Evolutionary conservation across 2,113 vertebrate genomes (phyloP).

Genomic region (Gila orcuttii): DNA sequence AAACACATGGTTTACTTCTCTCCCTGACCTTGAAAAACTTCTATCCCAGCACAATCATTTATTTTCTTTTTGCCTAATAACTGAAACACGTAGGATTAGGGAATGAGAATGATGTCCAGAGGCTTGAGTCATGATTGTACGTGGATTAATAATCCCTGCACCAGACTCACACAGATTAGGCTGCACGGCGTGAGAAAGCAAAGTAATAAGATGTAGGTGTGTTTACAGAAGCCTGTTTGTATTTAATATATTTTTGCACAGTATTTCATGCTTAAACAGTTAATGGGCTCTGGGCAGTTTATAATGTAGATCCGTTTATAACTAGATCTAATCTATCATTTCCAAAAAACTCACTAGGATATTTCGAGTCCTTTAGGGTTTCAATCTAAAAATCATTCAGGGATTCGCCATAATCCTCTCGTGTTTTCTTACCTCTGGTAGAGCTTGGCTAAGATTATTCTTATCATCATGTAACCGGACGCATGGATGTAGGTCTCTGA

Average conservation of each 20-base stretch:
- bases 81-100: constrained; percentile 53
- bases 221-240: not conserved
- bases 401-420: constrained; percentile 69
- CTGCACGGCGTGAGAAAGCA: constrained; percentile 32
- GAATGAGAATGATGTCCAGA: constrained; percentile 63
- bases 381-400: constrained; percentile 54
- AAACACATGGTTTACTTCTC: not conserved
- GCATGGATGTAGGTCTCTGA: constrained; percentile 10
- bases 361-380: not conserved
- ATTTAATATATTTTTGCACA: not conserved
- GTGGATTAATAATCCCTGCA: constrained; percentile 72
- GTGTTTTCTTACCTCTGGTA: constrained; percentile 61
- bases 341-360: not conserved
- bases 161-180: constrained; percentile 70
- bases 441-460: constrained; percentile 64
- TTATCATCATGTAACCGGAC: constrained; percentile 36
- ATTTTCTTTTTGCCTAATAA: constrained; percentile 36
- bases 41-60: constrained; percentile 20
- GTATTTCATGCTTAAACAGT: not conserved
- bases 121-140: constrained; percentile 68
- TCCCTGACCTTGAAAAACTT: constrained; percentile 39
- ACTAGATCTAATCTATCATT: not conserved
- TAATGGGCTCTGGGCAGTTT: not conserved
- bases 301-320: not conserved
- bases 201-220: constrained; percentile 17